Conservation (phyloP, 2,888 invertebrate genomes). For the Drosophila barbarae region DNA sequence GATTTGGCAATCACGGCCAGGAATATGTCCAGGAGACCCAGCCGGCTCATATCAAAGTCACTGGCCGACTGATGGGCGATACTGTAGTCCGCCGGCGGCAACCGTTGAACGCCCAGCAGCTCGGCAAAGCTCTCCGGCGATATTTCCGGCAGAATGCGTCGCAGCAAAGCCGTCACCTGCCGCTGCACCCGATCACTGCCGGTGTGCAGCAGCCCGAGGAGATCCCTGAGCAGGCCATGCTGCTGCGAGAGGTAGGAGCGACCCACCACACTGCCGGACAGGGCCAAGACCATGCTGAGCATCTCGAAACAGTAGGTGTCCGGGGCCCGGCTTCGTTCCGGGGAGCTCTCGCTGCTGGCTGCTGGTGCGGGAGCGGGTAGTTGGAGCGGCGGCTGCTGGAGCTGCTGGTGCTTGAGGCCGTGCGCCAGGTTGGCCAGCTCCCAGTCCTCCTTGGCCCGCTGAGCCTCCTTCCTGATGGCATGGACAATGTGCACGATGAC, state of each 20-base stretch:
- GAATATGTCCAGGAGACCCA: conserved; percentile 93
- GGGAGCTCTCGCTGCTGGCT: conserved; percentile 68
- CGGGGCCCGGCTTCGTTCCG: conserved; percentile 75
- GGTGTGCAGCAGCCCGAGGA: conserved; percentile 92
- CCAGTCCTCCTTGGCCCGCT: conserved; percentile 94
- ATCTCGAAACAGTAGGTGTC: conserved; percentile 99
- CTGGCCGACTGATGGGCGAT: conserved; percentile 82
- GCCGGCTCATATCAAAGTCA: conserved; percentile 81
- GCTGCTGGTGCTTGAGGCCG: conserved; percentile 65
- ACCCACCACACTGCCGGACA: conserved; percentile 95
- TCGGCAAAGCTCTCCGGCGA: conserved; percentile 90
- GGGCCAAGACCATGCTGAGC: conserved; percentile 94
- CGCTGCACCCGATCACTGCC: conserved; percentile 96
- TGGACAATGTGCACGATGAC: conserved; percentile 94
- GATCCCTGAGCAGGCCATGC: conserved; percentile 89
- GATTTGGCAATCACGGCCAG: conserved; percentile 95
- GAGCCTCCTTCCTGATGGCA: conserved; percentile 93
- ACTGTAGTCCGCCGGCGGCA: conserved; percentile 89
- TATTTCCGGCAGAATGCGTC: conserved; percentile 94
- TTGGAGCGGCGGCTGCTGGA: conserved; percentile 33
- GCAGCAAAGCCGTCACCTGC: conserved; percentile 91
- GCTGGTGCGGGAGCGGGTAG: conserved; percentile 21
- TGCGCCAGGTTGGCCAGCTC: conserved; percentile 82
- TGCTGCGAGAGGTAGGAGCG: conserved; percentile 94
- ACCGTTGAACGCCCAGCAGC: conserved; percentile 85